Percentiles rank a stretch among this genome's conserved stretches.
phyloP scores from a whole-genome alignment of 2,113 vertebrate species.

The Diadophis punctatus region DNA sequence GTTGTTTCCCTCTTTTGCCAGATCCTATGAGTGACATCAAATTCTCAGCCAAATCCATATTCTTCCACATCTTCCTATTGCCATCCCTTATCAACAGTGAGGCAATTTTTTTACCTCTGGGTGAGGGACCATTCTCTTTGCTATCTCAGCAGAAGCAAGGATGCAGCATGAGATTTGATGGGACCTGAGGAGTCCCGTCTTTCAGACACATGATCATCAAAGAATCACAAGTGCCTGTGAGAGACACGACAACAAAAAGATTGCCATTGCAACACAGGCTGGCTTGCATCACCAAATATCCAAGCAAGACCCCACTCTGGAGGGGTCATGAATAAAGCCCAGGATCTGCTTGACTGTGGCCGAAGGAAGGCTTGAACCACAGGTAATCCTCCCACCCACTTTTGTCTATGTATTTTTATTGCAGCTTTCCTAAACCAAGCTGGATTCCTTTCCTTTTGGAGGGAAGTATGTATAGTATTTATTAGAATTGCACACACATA shows the following conservation, averaged over 20 bases:
- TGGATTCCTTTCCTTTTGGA: background rate
- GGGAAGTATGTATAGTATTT: background rate
- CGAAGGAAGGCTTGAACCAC: background rate
- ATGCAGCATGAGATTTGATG: background rate
- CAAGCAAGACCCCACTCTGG: background rate
- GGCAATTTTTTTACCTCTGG: background rate
- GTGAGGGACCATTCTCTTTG: background rate
- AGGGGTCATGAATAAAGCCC: constrained; percentile 8
- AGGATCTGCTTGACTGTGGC: background rate
- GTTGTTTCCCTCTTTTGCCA: background rate
- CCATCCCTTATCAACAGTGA: background rate
- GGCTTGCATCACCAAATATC: background rate
- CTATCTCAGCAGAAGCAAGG: background rate
- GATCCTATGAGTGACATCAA: background rate
- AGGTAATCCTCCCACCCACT: constrained; percentile 1
- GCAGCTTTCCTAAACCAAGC: background rate
- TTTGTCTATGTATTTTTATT: background rate
- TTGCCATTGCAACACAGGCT: background rate
- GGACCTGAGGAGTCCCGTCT: background rate
- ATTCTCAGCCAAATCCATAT: too few species aligned
- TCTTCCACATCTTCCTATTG: too few species aligned
- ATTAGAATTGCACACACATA: background rate
- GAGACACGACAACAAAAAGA: background rate
- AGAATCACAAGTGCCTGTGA: background rate
- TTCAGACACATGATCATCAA: background rate